Evolutionary conservation across 2,113 vertebrate genomes (phyloP).

Genomic region (Dascyllus trimaculatus): DNA sequence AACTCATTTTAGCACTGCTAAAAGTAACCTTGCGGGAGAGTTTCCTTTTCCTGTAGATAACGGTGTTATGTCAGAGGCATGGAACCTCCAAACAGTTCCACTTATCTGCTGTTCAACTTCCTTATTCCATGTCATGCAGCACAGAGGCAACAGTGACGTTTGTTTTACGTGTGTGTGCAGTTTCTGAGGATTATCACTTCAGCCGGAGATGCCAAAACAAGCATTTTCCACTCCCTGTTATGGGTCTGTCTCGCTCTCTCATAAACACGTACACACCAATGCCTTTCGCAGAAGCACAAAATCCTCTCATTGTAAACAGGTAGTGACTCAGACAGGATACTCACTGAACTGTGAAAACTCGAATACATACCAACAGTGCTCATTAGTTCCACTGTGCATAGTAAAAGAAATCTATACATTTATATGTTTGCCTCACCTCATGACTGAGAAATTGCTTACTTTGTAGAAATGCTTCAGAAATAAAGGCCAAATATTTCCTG

Average conservation of each 20-base stretch:
- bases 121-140: slow-evolving; percentile 20
- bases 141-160: neutral
- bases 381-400: too few relatives aligned
- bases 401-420: neutral
- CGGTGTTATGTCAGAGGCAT: slow-evolving; percentile 1
- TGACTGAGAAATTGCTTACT: too few relatives aligned
- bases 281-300: neutral
- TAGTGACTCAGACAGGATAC: slow-evolving; percentile 9
- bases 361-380: neutral
- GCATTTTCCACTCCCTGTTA: neutral
- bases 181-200: slow-evolving; percentile 19
- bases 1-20: neutral
- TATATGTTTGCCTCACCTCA: neutral
- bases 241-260: neutral
- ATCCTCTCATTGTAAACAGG: slow-evolving; percentile 29
- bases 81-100: neutral
- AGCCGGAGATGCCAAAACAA: slow-evolving; percentile 43
- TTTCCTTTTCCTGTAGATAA: slow-evolving; percentile 56
- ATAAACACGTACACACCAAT: neutral
- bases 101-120: slow-evolving; percentile 49
- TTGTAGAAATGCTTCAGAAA: neutral
- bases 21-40: neutral
- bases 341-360: slow-evolving; percentile 17
- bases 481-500: too few relatives aligned
- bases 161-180: neutral